These are phyloP conservation scores for Myiothlypis coronata DNA, from an alignment of 2,797 vertebrate species.

Conservation along the genomic window DNA sequence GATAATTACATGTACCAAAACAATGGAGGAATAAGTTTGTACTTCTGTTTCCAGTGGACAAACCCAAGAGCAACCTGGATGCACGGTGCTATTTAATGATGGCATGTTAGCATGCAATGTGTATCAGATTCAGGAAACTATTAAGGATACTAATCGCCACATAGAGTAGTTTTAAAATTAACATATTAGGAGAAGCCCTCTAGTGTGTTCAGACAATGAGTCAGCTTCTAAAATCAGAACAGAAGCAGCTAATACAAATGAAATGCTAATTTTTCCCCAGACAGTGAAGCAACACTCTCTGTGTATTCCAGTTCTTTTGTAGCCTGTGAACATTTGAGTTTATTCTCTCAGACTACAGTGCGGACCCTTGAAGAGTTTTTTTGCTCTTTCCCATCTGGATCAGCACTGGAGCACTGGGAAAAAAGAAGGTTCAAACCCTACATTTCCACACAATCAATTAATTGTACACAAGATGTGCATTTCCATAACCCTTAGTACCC, in stretches of 20 bases:
- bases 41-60: not conserved
- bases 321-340: constrained; percentile 49
- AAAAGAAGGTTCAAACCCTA: constrained; percentile 34
- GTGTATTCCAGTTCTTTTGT: constrained; percentile 47
- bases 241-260: constrained; percentile 71
- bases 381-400: not conserved
- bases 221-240: constrained; percentile 64
- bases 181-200: constrained; percentile 45
- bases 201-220: constrained; percentile 57
- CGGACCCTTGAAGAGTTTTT: not conserved
- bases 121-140: not conserved
- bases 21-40: not conserved
- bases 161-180: constrained; percentile 33
- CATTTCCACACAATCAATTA: not conserved
- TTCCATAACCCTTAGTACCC: not conserved
- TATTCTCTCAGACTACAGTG: constrained; percentile 4
- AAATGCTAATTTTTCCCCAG: constrained; percentile 70
- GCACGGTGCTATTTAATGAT: not conserved
- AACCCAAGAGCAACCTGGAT: not conserved
- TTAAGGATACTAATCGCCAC: constrained; percentile 18
- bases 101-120: not conserved
- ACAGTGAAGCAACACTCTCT: constrained; percentile 59
- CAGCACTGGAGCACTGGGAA: not conserved
- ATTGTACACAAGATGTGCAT: not conserved
- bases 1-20: not conserved